Base-by-base conservation (phyloP, 2,797 vertebrate genomes). In the Catharus ustulatus region DNA sequence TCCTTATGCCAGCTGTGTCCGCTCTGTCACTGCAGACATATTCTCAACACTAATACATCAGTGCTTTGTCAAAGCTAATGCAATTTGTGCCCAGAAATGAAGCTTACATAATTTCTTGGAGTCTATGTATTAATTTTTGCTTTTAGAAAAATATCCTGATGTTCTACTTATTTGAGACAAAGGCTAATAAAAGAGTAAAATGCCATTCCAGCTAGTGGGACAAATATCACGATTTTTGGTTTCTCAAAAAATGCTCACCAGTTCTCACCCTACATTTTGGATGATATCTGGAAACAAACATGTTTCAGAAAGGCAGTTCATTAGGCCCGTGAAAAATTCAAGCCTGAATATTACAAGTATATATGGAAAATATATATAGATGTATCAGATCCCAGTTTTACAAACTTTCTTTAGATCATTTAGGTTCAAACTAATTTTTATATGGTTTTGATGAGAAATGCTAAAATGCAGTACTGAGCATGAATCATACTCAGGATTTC, bases 91-190 rank as follows among this genome's bases (percentile, higher is more conserved):
- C 24, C 74, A 77, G n/a, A 89, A 83, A 75, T 42, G 34, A 90
- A 24, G 46, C 20, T 58, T 72, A 57, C 5, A 36, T 40, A 68
- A 86, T 54, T 64, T 89, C n/a, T 54, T 62, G 15, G 38, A 66
- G n/a, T 71, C 14, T 64, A 8, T 23, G 32, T 46, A 91, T 51
- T 87, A 92, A 58, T 68, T 81, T 85, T 83, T 83, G 12, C 52
- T 94, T 67, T 88, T 78, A 93, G 66, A 73, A 87, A 89, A 62
- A 73, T 40, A 55, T 69, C 66, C 66, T 73, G 11, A 54, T 52
- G 30, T 87, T 84, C 58, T 68, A 24, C 45, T 84, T 92, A 68
- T 83, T 92, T 82, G 55, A 92, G 94, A 95, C 23, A 72, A 88
- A 54, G 19, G 19, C 46, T 84, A 13, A 15, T 13, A 90, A 92